These are phyloP conservation scores for Gambusia yucatana DNA, from an alignment of 2,797 vertebrate species.

Conservation along the genomic window DNA sequence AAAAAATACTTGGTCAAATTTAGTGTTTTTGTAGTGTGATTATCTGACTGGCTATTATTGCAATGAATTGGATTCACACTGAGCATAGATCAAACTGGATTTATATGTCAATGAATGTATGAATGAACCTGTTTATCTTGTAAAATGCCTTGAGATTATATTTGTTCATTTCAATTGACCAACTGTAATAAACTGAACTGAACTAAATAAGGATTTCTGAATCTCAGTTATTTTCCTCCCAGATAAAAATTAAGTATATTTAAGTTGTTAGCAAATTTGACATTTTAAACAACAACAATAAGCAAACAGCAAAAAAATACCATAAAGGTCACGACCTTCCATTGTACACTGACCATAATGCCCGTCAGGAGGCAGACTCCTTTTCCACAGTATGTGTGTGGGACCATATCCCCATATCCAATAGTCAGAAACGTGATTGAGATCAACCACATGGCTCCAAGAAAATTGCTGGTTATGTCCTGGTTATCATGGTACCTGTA, in stretches of 20 bases:
- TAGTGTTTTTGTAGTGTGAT: background rate
- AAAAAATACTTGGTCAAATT: no score
- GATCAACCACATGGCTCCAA: conserved; percentile 99
- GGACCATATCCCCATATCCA: conserved; percentile 99
- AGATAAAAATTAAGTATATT: background rate
- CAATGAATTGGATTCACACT: background rate
- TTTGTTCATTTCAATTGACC: background rate
- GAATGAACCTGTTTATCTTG: background rate
- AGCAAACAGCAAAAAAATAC: background rate
- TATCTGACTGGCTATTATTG: background rate
- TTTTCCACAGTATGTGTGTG: conserved; percentile 99
- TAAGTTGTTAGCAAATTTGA: background rate
- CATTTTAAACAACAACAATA: no score
- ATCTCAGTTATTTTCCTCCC: background rate
- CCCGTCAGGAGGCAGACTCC: conserved; percentile 98
- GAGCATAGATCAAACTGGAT: background rate
- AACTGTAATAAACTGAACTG: background rate
- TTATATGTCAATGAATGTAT: background rate
- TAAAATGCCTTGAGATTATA: background rate
- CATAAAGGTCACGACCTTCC: background rate
- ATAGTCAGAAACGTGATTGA: conserved; percentile 99
- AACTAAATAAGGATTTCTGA: background rate
- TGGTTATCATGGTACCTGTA: conserved; percentile 97
- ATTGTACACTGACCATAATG: conserved; percentile 91
- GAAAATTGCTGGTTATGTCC: conserved; percentile 98